These are phyloP conservation scores for Platypus cylindrus DNA, from an alignment of 2,888 invertebrate species.

Conservation along the genomic window DNA sequence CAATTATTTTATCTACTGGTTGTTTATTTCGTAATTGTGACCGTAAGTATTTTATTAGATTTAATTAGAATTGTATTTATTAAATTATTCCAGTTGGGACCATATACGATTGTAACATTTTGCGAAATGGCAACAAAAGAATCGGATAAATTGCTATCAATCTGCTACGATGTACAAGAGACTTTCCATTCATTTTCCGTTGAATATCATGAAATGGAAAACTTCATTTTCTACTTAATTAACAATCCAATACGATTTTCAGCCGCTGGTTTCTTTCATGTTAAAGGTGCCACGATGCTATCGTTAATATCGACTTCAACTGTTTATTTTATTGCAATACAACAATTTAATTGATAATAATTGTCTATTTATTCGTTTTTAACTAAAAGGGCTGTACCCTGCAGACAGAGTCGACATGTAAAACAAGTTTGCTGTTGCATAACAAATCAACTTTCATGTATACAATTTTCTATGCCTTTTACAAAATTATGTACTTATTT, in stretches of 20 bases:
- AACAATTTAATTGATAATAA: slow-evolving; percentile 8
- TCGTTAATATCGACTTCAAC: slow-evolving; percentile 8
- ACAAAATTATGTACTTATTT: too few species aligned
- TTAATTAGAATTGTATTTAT: too few species aligned
- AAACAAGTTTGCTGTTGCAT: too few species aligned
- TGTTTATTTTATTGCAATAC: slow-evolving; percentile 9
- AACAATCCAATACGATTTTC: slow-evolving; percentile 7
- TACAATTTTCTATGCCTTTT: too few species aligned
- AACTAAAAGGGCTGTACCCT: too few species aligned
- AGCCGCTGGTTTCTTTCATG: slow-evolving; percentile 10
- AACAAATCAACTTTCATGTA: too few species aligned
- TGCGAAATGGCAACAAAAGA: slow-evolving; percentile 7
- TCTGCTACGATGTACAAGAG: slow-evolving; percentile 6
- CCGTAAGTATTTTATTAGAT: too few species aligned
- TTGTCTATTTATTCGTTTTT: neutral
- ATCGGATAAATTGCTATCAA: slow-evolving; percentile 5
- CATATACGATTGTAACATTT: slow-evolving; percentile 7
- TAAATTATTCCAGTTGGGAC: slow-evolving; percentile 11
- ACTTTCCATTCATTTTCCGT: slow-evolving; percentile 5
- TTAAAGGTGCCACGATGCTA: slow-evolving; percentile 6
- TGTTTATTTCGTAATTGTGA: too few species aligned
- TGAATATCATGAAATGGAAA: slow-evolving; percentile 8
- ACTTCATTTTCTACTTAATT: slow-evolving; percentile 3
- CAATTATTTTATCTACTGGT: too few species aligned
- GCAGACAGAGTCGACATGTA: too few species aligned